Base-by-base conservation (phyloP, 1,140 invertebrate genomes). In the Eulimnadia texana region DNA sequence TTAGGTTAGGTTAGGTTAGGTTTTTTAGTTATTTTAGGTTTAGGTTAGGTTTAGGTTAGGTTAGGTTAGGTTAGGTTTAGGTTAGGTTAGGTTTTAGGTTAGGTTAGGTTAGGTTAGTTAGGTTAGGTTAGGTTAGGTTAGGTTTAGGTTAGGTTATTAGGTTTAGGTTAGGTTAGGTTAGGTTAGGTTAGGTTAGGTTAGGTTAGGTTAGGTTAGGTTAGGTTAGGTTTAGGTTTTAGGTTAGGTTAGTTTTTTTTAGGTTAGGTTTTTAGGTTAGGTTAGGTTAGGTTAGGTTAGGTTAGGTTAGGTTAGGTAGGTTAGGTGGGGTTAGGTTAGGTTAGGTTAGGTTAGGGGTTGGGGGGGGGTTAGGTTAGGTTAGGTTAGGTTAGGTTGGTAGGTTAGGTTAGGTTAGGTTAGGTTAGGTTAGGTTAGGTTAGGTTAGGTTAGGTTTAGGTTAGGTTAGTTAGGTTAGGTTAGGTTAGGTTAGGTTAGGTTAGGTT, bases 261-360 rank as follows among this genome's bases (percentile, higher is more conserved):
- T 64, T 67, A 68, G 69, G 68, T 67, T 65, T 55, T 63, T 65
- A 68, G 64, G 68, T 66, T 65, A 66, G 67, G 68, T 64, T 64
- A 68, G 65, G 67, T 66, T 71, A 71, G 68, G 70, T 71, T 70
- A 70, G 70, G 69, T 71, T 70, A 68, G 69, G 68, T 70, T 69
- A 66, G 70, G 68, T 70, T 71, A 68, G 70, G 68, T 71, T 69
- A 71, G 68, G 68, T 69, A 66, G 65, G 67, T 67, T 68, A 65
- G 68, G 69, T 68, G 67, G 64, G 67, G 68, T 70, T 70, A 68
- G 67, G 69, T 68, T 69, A 66, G 68, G 68, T 67, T 47, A 47
- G 42, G 42, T 47, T 47, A 47, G 42, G 42, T 47, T 47, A 47
- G 42, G 42, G n/a, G n/a, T n/a, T 47, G 10, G n/a, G 42, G 42